Conservation (phyloP, 1,140 invertebrate species). For the Caenorhabditis latens region DNA sequence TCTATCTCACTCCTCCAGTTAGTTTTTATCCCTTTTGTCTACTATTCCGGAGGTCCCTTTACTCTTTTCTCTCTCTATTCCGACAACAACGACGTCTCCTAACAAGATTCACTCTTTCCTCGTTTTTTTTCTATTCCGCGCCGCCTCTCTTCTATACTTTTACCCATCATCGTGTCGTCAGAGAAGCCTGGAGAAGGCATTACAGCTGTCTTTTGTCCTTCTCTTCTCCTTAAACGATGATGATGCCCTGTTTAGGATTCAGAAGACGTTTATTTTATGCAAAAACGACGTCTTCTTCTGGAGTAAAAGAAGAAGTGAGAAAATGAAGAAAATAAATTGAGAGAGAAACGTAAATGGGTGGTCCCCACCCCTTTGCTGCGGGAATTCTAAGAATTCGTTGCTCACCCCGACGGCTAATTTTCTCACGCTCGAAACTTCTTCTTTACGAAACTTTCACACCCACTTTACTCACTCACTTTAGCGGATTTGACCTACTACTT, state of each 20-base stretch:
- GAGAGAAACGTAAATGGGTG: neutral
- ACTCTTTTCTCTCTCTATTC: neutral
- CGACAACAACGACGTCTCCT: constrained; percentile 15
- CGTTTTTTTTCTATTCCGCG: neutral
- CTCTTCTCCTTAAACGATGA: neutral
- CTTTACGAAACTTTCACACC: no score
- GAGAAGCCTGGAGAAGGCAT: constrained; percentile 3
- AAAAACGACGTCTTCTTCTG: no score
- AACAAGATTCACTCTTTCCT: constrained; percentile 42
- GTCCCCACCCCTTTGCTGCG: no score
- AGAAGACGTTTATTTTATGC: constrained; percentile 20
- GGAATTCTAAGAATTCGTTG: no score
- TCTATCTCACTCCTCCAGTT: no score
- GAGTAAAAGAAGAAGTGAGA: neutral
- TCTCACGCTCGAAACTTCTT: no score
- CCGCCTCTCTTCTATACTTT: constrained; percentile 1
- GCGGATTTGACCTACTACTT: no score
- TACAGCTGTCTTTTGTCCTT: constrained; percentile 41
- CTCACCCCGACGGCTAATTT: no score
- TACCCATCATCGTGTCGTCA: neutral
- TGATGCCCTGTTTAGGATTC: neutral
- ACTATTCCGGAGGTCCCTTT: neutral
- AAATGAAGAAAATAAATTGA: no score
- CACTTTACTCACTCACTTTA: no score
- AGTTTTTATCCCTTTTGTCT: neutral